Base-by-base conservation (phyloP, 2,888 invertebrate genomes). In the Aphrophora alni region DNA sequence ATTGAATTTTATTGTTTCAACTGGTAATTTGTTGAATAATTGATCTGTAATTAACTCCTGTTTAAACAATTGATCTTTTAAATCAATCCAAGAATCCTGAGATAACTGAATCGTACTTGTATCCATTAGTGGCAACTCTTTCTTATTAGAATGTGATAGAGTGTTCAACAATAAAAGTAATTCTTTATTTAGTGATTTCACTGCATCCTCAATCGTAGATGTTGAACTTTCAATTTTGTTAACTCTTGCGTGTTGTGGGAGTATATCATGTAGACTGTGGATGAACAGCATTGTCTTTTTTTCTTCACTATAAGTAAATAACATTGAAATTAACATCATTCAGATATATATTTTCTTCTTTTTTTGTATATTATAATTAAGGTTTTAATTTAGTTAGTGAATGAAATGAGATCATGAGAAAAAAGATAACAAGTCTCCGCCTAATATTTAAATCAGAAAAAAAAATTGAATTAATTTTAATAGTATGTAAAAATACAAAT, bases 231-330 rank as follows among this genome's bases (percentile, higher is more conserved):
- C 21, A 8, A 21, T n/a, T 59, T 21, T 75, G 26, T 26, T 51
- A 0, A 75, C 26, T 1, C 24, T 12, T 25, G 72, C 38, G 25
- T 71, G 38, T 69, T 78, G 71, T 38, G 78, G 78, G 5, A 78
- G 10, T 17, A 72, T 72, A 27, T 69, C 28, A 2, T 24, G 59
- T 38, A 82, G 33, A 69, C 76, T 73, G 28, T 69, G 74, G 14
- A 75, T 77, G 7, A 82, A 68, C 25, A 72, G 73, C n/a, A 80
- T 33, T 59, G 51, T 73, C 72, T 82, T 79, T 28, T 80, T 76
- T n/a, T 73, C 72, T 5, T 80, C 77, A 68, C 82, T 82, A 73
- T 24, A 73, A 73, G n/a, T n/a, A n/a, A n/a, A n/a, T n/a, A n/a
- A n/a, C n/a, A n/a, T n/a, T n/a, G n/a, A n/a, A n/a, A 14, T 14